Evolutionary conservation across 64 coral and sea anemone species (phyloP).

Genomic region (Dendronephthya gigantea): DNA sequence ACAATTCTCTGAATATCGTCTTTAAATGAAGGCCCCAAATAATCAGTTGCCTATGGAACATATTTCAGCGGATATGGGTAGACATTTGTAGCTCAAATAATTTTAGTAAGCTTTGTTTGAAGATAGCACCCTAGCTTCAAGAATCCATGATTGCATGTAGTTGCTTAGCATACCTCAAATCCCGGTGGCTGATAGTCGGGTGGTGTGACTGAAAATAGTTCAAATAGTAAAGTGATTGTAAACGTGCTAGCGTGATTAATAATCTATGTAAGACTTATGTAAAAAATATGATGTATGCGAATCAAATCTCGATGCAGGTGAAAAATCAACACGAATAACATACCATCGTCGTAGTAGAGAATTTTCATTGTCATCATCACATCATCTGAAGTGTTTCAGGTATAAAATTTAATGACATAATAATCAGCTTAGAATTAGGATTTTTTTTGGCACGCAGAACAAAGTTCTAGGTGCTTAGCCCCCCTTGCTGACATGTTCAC

Average conservation of each 20-base stretch:
- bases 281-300: no score
- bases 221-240: no score
- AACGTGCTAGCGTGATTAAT: no score
- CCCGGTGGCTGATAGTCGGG: slow-evolving; percentile 77
- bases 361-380: slow-evolving; percentile 99
- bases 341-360: slow-evolving; percentile 89
- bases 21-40: slow-evolving; percentile 24
- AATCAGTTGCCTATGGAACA: not conserved
- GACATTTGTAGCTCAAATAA: no score
- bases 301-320: not conserved
- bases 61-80: no score
- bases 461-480: no score
- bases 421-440: not conserved
- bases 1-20: slow-evolving; percentile 81
- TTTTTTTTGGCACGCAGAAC: no score
- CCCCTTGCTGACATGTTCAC: no score
- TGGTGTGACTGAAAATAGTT: slow-evolving; percentile 55
- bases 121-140: no score
- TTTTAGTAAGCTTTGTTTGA: no score
- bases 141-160: no score
- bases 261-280: no score
- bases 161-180: slow-evolving; percentile 70
- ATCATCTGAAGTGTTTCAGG: slow-evolving; percentile 48
- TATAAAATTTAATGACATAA: not conserved
- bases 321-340: not conserved